Base-by-base conservation (phyloP, 2,797 vertebrate species). In the Glossophaga mutica region DNA sequence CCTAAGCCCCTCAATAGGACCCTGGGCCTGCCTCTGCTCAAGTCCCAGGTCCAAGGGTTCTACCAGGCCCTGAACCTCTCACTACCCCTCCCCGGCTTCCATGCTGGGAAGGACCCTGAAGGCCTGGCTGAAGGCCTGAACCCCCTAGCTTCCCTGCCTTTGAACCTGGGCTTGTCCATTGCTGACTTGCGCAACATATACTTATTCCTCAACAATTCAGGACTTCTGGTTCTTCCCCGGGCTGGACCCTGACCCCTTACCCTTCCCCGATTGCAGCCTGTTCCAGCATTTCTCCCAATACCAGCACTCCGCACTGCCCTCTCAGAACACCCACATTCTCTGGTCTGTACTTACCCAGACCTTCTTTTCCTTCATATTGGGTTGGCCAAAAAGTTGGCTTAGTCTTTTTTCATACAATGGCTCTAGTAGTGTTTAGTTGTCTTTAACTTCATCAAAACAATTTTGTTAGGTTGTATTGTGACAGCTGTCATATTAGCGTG, bases 21-120 rank as follows among this genome's bases (percentile, higher is more conserved):
- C 39, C 62, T 42, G 85, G 6, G 62, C 21, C 50, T 88, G 90
- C 95, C 91, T 21, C 82, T 94, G 78, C 92, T 93, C 1, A 42
- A 68, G 39, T 59, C 76, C 67, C 96, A 98, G 93, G 77, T 70
- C 18, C 78, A 70, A 3, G 19, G 32, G 90, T 96, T 97, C 57
- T 97, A 86, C 71, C 57, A 52, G 52, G 77, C 82, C 68, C 77
- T 95, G 76, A 95, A 90, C 90, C 88, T 96, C n/a, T 94, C 94
- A 6, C 50, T 93, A 55, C 84, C 94, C 71, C 50, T 79, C 0
- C 86, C 34, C 37, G 52, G 19, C 55, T 22, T 92, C 29, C 24
- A 8, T 39, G 62, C 52, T 77, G 81, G 16, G 42, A 46, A 76
- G 81, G 76, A 87, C 4, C 57, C 89, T 34, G 48, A 95, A 77